Conservation (phyloP, 1,140 invertebrate species). For the Drosophila micromelanica region DNA sequence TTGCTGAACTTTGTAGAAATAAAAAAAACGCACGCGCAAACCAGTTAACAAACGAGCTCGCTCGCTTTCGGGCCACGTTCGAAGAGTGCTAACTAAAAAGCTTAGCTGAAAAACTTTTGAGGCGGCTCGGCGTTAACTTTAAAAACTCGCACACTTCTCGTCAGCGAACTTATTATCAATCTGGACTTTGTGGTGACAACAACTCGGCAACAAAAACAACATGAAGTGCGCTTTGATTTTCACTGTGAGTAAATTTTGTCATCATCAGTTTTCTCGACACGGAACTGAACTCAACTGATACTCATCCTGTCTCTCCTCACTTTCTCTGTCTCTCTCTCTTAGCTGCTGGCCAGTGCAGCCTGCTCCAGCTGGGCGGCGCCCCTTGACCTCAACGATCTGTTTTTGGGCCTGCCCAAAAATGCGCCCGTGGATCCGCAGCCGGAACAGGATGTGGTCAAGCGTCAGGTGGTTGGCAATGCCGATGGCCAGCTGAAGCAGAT, state of each 20-base stretch:
- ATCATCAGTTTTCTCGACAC: too few relatives aligned
- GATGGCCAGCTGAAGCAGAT: conserved; percentile 72
- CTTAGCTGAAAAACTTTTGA: conserved; percentile 59
- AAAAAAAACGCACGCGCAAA: conserved; percentile 41
- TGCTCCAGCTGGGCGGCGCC: conserved; percentile 48
- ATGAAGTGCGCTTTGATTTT: conserved; percentile 73
- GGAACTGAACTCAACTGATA: background rate
- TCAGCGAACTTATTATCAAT: conserved; percentile 69
- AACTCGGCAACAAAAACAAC: conserved; percentile 32
- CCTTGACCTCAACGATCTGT: conserved; percentile 55
- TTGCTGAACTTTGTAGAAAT: conserved; percentile 16
- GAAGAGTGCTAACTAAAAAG: conserved; percentile 73
- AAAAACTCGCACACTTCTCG: conserved; percentile 59
- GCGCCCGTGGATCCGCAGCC: conserved; percentile 24
- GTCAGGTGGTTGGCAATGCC: conserved; percentile 59
- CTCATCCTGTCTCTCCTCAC: background rate
- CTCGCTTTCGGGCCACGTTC: conserved; percentile 26
- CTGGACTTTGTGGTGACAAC: conserved; percentile 61
- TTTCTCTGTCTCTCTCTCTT: background rate
- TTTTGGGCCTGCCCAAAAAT: conserved; percentile 33
- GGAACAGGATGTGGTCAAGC: conserved; percentile 64
- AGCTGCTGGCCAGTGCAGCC: conserved; percentile 43
- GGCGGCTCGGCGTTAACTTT: conserved; percentile 44
- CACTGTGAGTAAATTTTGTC: conserved; percentile 56
- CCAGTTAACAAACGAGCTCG: conserved; percentile 40